Conservation (phyloP, 2,888 invertebrate genomes). For the Pemphredon lugubris region DNA sequence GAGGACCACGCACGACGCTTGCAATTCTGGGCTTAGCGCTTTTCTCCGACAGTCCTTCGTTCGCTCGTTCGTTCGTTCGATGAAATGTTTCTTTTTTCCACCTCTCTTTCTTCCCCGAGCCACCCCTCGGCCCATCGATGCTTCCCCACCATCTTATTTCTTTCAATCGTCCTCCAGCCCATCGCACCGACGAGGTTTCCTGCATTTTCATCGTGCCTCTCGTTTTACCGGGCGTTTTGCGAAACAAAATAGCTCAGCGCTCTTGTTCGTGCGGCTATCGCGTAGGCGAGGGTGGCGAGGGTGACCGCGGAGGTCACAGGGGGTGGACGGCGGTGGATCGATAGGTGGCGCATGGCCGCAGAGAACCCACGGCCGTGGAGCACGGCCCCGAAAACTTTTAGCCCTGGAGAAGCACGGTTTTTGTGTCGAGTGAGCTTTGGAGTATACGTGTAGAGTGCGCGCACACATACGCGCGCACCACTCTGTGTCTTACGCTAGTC, state of each 20-base stretch:
- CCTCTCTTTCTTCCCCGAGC: background rate
- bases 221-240: constrained; percentile 62
- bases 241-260: constrained; percentile 64
- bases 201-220: constrained; percentile 25
- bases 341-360: constrained; percentile 74
- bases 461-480: too few species aligned
- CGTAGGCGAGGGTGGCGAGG: constrained; percentile 27
- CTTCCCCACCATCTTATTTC: background rate
- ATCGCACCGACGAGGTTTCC: background rate
- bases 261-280: constrained; percentile 51
- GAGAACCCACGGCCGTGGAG: constrained; percentile 58
- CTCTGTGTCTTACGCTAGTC: too few species aligned
- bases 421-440: background rate
- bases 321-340: constrained; percentile 69
- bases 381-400: constrained; percentile 65
- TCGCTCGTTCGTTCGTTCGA: background rate
- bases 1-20: constrained; percentile 15
- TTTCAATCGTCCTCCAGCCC: too few species aligned
- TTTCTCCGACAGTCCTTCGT: background rate
- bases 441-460: constrained; percentile 14
- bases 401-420: constrained; percentile 22
- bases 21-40: constrained; percentile 23
- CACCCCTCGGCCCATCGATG: background rate
- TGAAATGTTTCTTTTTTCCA: background rate
- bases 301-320: constrained; percentile 27